phyloP scores from a whole-genome alignment of 1,140 invertebrate genomes.

The Physella acuta region DNA sequence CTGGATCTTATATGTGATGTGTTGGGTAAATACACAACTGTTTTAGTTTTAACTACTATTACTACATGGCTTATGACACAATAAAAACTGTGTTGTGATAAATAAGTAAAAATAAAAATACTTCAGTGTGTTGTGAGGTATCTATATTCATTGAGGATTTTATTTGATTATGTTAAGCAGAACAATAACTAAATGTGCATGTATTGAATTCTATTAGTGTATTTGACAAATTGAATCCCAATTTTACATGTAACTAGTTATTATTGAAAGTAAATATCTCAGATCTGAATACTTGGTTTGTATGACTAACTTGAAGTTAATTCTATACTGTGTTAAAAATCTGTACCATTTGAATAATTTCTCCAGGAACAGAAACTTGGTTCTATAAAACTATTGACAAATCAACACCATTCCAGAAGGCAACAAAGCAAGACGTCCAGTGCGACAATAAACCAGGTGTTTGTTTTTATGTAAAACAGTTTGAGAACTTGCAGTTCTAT shows the following conservation, averaged over 20 bases:
- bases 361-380: conserved; percentile 69
- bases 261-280: neutral
- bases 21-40: conserved; percentile 2
- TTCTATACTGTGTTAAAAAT: neutral
- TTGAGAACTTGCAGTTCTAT: conserved; percentile 73
- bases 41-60: neutral
- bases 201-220: too few relatives aligned
- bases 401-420: conserved; percentile 63
- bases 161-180: neutral
- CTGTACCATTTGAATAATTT: neutral
- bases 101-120: neutral
- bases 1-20: conserved; percentile 64
- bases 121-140: neutral
- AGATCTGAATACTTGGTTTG: neutral
- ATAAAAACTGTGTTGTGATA: neutral
- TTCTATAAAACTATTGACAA: conserved; percentile 68
- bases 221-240: neutral
- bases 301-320: neutral
- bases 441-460: conserved; percentile 60
- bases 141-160: neutral
- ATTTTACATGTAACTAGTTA: neutral
- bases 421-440: conserved; percentile 64
- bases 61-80: neutral
- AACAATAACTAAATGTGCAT: neutral
- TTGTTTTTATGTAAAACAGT: conserved; percentile 71